These are phyloP conservation scores for Chelon auratus DNA, from an alignment of 2,797 vertebrate genomes.

Conservation along the genomic window DNA sequence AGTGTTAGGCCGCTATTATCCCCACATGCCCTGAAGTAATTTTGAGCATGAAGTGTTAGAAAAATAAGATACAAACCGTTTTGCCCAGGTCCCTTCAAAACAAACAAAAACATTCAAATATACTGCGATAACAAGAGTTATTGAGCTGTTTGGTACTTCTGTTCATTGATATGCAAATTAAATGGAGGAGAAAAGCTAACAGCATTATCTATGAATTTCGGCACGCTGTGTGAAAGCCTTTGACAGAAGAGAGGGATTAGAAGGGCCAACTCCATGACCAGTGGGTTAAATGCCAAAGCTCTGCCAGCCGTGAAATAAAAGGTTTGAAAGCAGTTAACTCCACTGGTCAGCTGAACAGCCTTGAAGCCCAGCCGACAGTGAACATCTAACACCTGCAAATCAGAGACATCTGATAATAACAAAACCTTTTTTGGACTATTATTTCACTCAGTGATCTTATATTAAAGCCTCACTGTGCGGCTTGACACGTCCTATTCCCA, in stretches of 20 bases:
- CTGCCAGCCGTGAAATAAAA: constrained; percentile 49
- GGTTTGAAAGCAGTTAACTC: constrained; percentile 30
- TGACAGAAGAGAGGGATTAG: constrained; percentile 18
- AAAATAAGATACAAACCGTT: background rate
- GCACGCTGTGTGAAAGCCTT: constrained; percentile 32
- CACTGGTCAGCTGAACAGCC: constrained; percentile 21
- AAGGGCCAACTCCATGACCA: constrained; percentile 11
- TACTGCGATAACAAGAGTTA: constrained; percentile 14
- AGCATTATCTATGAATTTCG: constrained; percentile 20
- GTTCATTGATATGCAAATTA: constrained; percentile 39
- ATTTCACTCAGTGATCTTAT: too few relatives aligned
- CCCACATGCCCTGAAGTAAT: constrained; percentile 16
- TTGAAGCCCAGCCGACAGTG: background rate
- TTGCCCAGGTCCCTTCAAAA: background rate
- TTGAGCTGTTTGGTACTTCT: background rate
- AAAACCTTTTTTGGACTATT: too few relatives aligned
- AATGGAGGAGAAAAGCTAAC: constrained; percentile 19
- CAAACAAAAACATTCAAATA: constrained; percentile 6
- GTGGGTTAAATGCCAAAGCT: constrained; percentile 41
- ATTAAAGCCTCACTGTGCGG: background rate
- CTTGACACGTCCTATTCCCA: background rate
- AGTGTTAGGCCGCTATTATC: background rate
- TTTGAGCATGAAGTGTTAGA: constrained; percentile 3
- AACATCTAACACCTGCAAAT: constrained; percentile 1
- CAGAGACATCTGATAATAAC: constrained; percentile 1